Conservation (phyloP, 1,140 invertebrate genomes). For the Cotesia glomerata region DNA sequence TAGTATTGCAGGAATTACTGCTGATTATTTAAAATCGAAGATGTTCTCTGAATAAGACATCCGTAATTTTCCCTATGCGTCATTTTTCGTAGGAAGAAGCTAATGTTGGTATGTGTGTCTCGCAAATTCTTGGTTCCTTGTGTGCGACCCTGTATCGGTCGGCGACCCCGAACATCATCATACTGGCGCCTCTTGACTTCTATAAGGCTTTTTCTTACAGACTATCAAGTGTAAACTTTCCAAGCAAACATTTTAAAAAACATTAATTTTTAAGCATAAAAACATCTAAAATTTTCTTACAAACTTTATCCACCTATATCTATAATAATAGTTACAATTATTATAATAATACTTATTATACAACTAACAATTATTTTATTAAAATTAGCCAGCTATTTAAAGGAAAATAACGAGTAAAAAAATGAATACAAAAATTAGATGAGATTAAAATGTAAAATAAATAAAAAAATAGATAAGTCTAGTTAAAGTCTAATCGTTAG, state of each 20-base stretch:
- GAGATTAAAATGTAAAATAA: background rate
- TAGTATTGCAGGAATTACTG: background rate
- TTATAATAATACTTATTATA: too few relatives aligned
- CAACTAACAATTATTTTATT: too few relatives aligned
- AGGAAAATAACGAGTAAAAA: too few relatives aligned
- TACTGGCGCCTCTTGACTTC: slow-evolving; percentile 21
- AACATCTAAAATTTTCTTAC: too few relatives aligned
- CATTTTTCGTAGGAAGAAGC: slow-evolving; percentile 20
- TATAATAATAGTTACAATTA: too few relatives aligned
- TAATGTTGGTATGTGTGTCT: slow-evolving; percentile 17
- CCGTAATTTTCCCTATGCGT: slow-evolving; percentile 23
- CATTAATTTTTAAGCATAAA: background rate
- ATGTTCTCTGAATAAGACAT: slow-evolving; percentile 10
- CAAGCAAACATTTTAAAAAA: background rate
- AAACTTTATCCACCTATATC: too few relatives aligned
- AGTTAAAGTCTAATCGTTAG: background rate
- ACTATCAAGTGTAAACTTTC: slow-evolving; percentile 7
- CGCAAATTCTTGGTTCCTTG: slow-evolving; percentile 31
- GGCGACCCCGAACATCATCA: slow-evolving; percentile 36
- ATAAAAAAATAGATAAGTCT: background rate
- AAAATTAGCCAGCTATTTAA: too few relatives aligned
- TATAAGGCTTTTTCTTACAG: background rate
- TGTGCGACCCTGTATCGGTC: slow-evolving; percentile 42
- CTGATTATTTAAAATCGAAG: background rate
- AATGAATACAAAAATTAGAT: too few relatives aligned